Conservation (phyloP, 2,113 vertebrate genomes). For the Morone chrysops region DNA sequence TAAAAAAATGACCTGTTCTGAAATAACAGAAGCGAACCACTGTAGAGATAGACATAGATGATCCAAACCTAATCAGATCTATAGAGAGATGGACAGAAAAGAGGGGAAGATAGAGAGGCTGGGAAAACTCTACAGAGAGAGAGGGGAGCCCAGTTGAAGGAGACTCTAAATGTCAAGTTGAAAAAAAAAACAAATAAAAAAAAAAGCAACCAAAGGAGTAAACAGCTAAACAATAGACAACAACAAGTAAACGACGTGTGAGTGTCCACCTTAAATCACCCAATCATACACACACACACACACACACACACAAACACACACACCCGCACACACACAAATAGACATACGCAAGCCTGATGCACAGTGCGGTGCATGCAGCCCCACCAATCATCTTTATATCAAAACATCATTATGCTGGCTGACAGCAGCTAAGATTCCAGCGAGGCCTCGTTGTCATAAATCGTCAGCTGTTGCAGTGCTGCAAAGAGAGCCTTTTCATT, state of each 20-base stretch:
- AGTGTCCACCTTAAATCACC: slow-evolving; percentile 79
- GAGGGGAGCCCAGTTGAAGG: slow-evolving; percentile 56
- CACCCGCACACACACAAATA: slow-evolving; percentile 6
- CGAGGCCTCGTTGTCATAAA: slow-evolving; percentile 91
- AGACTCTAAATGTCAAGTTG: slow-evolving; percentile 70
- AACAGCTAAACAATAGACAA: slow-evolving; percentile 77
- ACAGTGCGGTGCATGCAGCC: slow-evolving; percentile 79
- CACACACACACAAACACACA: slow-evolving; percentile 24
- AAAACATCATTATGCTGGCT: slow-evolving; percentile 94
- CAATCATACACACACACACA: slow-evolving; percentile 41
- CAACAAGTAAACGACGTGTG: slow-evolving; percentile 70
- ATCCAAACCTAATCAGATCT: slow-evolving; percentile 32
- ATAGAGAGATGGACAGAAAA: background rate
- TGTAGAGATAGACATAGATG: slow-evolving; percentile 62
- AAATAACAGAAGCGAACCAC: background rate
- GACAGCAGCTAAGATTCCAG: slow-evolving; percentile 90
- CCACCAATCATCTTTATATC: slow-evolving; percentile 96
- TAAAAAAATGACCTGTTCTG: slow-evolving; percentile 2
- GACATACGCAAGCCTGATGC: slow-evolving; percentile 42
- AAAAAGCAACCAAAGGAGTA: slow-evolving; percentile 58
- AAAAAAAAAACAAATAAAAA: slow-evolving; percentile 50
- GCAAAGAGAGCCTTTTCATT: slow-evolving; percentile 94
- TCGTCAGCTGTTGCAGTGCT: slow-evolving; percentile 85
- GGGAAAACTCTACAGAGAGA: slow-evolving; percentile 3
- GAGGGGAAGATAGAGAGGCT: background rate